Percentiles rank a stretch among this genome's conserved stretches.
These are phyloP conservation scores for Tauraco erythrolophus DNA, from an alignment of 2,113 vertebrate genomes.

Conservation along the genomic window DNA sequence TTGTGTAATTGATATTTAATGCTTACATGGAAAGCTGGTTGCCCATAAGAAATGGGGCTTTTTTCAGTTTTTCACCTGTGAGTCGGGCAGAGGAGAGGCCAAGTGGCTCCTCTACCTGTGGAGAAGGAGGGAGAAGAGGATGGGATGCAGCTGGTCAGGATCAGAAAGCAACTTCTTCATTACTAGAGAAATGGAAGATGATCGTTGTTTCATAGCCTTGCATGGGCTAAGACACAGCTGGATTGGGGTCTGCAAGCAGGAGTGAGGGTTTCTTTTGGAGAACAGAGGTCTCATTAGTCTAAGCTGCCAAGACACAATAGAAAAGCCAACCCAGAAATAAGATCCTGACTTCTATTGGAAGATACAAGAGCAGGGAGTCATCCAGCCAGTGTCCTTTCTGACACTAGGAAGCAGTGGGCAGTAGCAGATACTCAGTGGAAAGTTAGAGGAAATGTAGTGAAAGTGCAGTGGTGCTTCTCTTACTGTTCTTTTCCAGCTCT, in stretches of 20 bases:
- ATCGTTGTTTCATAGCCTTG: background rate
- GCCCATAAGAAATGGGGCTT: background rate
- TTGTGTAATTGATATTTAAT: conserved; percentile 59
- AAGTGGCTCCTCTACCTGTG: background rate
- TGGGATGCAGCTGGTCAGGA: background rate
- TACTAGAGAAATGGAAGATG: background rate
- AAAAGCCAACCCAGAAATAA: background rate
- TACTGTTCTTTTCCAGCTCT: background rate
- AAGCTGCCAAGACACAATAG: background rate
- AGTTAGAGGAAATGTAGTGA: background rate
- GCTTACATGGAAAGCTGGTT: conserved; percentile 27
- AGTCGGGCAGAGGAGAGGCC: background rate
- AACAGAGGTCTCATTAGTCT: background rate
- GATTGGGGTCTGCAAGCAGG: background rate
- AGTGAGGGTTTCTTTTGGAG: background rate
- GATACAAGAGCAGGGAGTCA: background rate
- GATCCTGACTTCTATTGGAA: rapidly evolving
- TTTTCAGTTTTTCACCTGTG: background rate
- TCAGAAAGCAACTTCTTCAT: background rate
- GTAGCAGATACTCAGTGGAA: background rate
- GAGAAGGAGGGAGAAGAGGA: background rate
- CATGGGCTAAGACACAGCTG: rapidly evolving
- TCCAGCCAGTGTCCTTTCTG: background rate
- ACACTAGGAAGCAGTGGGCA: background rate
- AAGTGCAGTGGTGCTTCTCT: background rate